Base-by-base conservation (phyloP, 2,113 vertebrate genomes). In the Leiothrix lutea region DNA sequence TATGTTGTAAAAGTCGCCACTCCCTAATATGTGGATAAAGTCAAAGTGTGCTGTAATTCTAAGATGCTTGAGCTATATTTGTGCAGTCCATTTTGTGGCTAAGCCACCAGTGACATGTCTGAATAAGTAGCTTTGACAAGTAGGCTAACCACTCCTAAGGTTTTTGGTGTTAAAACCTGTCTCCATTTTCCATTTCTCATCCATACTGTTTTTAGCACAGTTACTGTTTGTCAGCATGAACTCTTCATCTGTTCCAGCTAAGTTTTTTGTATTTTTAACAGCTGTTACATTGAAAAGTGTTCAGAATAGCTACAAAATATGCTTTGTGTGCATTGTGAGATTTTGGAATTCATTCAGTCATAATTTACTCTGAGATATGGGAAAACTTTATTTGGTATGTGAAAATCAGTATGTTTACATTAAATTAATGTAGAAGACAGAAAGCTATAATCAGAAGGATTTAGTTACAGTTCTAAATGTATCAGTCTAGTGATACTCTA, bases 1-100 rank as follows among this genome's bases (percentile, higher is more conserved):
- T 97, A 97, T 97, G 96, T 96, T 98, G 97, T 98, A 97, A 97
- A 98, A 98, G 88, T 97, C 5, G 53, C 97, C 97, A 98, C 97
- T 98, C 97, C 98, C 95, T 97, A 96, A 92, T 98, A 96, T 97
- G 95, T 97, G 96, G 95, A 97, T 95, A 97, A 97, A 98, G 96
- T 97, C 88, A 98, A 98, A 98, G 95, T 96, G 96, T 92, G 86
- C 92, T 97, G 95, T 96, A 97, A 97, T 98, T 97, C 91, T 96
- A 89, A 97, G 88, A 97, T 95, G 95, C 97, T 95, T 92, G 95
- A 97, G 95, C 92, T 96, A 54, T 97, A 97, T 97, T 97, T 57
- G 58, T 97, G 85, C 95, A 97, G 92, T 88, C 94, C 70, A 86
- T 97, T 98, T 97, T 97, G 97, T 97, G 98, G 97, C 97, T 98